Evolutionary conservation across 2,113 vertebrate genomes (phyloP).

Genomic region (Sturnus vulgaris): DNA sequence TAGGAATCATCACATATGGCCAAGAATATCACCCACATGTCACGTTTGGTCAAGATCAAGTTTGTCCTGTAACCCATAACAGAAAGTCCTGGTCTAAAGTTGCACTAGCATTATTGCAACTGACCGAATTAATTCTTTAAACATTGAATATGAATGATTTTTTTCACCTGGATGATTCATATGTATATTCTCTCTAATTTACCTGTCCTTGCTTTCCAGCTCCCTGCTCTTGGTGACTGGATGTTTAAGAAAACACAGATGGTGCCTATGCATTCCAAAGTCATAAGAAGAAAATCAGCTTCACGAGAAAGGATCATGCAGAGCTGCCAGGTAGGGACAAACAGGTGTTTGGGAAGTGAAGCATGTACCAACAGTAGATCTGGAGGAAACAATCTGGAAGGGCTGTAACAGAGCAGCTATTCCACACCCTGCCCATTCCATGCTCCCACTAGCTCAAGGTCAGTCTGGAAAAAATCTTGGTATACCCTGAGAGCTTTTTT

Average conservation of each 20-base stretch:
- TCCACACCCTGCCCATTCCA: background rate
- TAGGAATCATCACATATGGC: background rate
- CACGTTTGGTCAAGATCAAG: background rate
- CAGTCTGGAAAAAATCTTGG: background rate
- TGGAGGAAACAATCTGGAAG: background rate
- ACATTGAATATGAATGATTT: rapidly evolving
- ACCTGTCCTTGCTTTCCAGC: background rate
- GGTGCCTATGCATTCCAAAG: background rate
- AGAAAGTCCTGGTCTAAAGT: background rate
- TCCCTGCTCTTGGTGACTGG: background rate
- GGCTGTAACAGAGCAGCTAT: background rate
- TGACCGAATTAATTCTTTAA: background rate
- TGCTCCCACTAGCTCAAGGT: background rate
- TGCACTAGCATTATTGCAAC: background rate
- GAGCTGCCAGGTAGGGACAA: background rate
- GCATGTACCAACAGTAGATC: background rate
- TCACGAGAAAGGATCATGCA: background rate
- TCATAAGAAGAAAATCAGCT: background rate
- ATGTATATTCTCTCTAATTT: background rate
- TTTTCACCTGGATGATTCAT: background rate
- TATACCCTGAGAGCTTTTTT: background rate
- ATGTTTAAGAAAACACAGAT: background rate
- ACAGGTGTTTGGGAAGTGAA: background rate
- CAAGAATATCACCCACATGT: background rate
- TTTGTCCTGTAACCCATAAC: background rate